phyloP scores from a whole-genome alignment of 2,888 invertebrate genomes.

The Scotopteryx bipunctaria region DNA sequence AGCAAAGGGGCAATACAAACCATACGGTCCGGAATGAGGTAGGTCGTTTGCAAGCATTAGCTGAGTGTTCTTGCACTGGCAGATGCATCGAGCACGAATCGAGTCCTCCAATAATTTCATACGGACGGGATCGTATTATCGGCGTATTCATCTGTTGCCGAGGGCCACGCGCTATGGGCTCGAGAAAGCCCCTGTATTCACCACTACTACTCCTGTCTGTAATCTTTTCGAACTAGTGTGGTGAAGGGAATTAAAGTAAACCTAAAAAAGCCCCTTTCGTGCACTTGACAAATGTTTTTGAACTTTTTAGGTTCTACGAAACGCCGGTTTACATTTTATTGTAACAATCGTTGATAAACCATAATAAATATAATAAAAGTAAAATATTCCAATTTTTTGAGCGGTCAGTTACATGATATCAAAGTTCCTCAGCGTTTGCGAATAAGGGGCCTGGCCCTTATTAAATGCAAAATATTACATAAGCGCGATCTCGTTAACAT shows the following conservation, averaged over 20 bases:
- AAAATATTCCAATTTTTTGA: neutral
- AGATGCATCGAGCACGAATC: conserved; percentile 79
- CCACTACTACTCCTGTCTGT: neutral
- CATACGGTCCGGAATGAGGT: conserved; percentile 11
- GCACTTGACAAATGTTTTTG: no score
- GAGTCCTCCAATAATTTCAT: conserved; percentile 81
- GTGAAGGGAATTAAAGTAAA: no score
- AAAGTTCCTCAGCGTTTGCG: neutral
- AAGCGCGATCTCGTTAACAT: conserved; percentile 75
- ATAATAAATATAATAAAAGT: neutral
- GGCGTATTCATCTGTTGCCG: conserved; percentile 68
- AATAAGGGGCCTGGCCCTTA: conserved; percentile 52
- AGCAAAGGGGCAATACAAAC: no score
- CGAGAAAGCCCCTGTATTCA: conserved; percentile 24
- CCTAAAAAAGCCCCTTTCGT: no score
- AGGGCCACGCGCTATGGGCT: conserved; percentile 67
- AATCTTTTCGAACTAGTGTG: no score
- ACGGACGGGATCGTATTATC: conserved; percentile 73
- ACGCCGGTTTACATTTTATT: no score
- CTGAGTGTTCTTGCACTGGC: conserved; percentile 50
- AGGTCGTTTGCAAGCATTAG: conserved; percentile 72
- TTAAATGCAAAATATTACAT: conserved; percentile 81
- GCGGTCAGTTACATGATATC: no score
- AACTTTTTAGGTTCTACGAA: no score
- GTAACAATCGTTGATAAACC: no score